A percentile compares a stretch with the other conserved stretches of the same genome.
phyloP scores from a whole-genome alignment of 2,797 vertebrate genomes.

The Galagoides demidoff region DNA sequence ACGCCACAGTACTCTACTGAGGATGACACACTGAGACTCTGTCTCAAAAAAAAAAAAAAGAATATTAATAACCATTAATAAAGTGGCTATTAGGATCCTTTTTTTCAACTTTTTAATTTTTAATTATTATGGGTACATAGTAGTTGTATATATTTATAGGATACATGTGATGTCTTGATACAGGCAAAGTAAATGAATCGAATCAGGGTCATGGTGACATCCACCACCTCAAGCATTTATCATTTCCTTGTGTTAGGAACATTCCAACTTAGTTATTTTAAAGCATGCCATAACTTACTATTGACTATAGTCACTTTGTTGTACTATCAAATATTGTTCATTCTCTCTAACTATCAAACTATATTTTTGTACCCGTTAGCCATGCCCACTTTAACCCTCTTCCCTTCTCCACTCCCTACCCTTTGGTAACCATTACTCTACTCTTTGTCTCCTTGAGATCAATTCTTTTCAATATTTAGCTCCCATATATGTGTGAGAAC shows the following conservation, averaged over 20 bases:
- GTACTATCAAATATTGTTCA: neutral
- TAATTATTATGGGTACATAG: neutral
- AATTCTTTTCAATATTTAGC: neutral
- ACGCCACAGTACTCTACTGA: too few species aligned
- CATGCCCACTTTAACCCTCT: neutral
- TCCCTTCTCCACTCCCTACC: neutral
- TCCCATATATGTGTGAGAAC: neutral
- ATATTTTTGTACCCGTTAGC: neutral
- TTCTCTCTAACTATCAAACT: neutral
- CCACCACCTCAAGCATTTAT: neutral
- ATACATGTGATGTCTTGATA: neutral
- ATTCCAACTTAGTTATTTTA: neutral
- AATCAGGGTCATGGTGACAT: neutral
- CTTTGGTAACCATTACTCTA: neutral
- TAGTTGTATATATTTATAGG: neutral
- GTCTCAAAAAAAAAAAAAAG: too few species aligned
- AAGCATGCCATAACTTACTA: neutral
- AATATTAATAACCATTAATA: neutral
- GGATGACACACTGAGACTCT: too few species aligned
- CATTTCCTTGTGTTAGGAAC: neutral
- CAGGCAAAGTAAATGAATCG: neutral
- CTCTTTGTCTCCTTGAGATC: neutral
- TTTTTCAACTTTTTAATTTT: neutral
- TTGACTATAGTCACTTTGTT: neutral
- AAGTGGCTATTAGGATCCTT: too few species aligned